These are phyloP conservation scores for Anagrus nilaparvatae DNA, from an alignment of 1,140 invertebrate species.

Conservation along the genomic window DNA sequence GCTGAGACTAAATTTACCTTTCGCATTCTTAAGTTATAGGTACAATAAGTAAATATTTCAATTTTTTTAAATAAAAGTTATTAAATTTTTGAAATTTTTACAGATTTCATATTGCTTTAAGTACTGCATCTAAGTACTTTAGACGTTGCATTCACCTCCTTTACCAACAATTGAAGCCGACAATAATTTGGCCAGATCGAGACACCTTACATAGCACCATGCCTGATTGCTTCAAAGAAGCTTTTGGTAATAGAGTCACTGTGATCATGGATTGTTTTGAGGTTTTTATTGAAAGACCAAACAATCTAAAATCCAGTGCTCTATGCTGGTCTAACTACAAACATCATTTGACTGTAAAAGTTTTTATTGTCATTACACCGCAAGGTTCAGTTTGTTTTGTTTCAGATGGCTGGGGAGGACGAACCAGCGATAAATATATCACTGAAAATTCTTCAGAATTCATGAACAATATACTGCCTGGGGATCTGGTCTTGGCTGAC, in stretches of 20 bases:
- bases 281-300: conserved; percentile 15
- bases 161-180: not conserved
- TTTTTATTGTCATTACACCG: conserved; percentile 23
- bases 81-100: conserved; percentile 1
- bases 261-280: conserved; percentile 21
- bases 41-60: too few relatives aligned
- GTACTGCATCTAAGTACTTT: conserved; percentile 2
- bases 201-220: conserved; percentile 3
- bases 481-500: conserved; percentile 17
- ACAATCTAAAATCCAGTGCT: conserved; percentile 4
- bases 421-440: conserved; percentile 21
- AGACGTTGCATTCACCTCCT: conserved; percentile 2
- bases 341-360: conserved; percentile 19
- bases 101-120: conserved; percentile 2
- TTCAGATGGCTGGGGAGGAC: conserved; percentile 21
- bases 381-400: conserved; percentile 22
- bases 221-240: conserved; percentile 2
- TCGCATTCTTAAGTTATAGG: conserved; percentile 4
- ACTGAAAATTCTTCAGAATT: conserved; percentile 20
- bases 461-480: conserved; percentile 19
- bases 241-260: conserved; percentile 9
- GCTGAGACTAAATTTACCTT: conserved; percentile 6
- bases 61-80: too few relatives aligned
- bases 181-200: conserved; percentile 4
- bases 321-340: conserved; percentile 18